Percentiles rank a stretch among this genome's conserved stretches.
phyloP scores from a whole-genome alignment of 53 echinoderm and acorn worm species.

The Actinopyga echinites region DNA sequence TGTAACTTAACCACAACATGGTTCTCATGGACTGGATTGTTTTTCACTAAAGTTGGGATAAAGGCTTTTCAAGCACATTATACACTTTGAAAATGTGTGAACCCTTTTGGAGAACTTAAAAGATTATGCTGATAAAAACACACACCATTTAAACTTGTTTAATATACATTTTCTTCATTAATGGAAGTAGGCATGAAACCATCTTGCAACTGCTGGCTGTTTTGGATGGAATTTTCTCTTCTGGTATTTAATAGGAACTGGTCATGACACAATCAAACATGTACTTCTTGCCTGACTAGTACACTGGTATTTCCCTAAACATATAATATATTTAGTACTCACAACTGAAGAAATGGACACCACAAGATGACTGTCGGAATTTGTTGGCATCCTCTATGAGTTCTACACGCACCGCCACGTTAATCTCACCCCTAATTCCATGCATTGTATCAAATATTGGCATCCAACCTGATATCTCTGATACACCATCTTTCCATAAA shows the following conservation, averaged over 20 bases:
- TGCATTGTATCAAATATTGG: constrained; percentile 99
- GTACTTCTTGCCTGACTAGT: too few relatives aligned
- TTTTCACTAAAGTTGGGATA: neutral
- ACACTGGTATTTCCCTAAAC: too few relatives aligned
- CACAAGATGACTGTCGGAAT: constrained; percentile 92
- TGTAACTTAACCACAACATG: neutral
- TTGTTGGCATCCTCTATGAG: constrained; percentile 89
- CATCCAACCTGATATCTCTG: constrained; percentile 93
- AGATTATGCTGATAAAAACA: too few relatives aligned
- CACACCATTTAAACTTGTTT: too few relatives aligned
- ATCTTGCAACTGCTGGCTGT: too few relatives aligned
- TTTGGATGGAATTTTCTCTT: too few relatives aligned
- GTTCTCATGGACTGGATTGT: neutral
- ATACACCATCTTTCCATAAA: constrained; percentile 92
- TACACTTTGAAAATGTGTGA: neutral
- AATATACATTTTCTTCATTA: too few relatives aligned
- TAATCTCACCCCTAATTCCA: constrained; percentile 94
- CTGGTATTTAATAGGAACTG: too few relatives aligned
- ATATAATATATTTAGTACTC: constrained; percentile 41
- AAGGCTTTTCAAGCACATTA: neutral
- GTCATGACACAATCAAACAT: too few relatives aligned
- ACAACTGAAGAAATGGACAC: constrained; percentile 96
- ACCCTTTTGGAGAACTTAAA: too few relatives aligned
- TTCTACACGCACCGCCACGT: constrained; percentile 84
- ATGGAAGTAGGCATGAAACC: too few relatives aligned